Percentiles rank a stretch among this genome's conserved stretches.
Conservation (phyloP, 2,888 invertebrate genomes). For the Mythimna loreyi region DNA sequence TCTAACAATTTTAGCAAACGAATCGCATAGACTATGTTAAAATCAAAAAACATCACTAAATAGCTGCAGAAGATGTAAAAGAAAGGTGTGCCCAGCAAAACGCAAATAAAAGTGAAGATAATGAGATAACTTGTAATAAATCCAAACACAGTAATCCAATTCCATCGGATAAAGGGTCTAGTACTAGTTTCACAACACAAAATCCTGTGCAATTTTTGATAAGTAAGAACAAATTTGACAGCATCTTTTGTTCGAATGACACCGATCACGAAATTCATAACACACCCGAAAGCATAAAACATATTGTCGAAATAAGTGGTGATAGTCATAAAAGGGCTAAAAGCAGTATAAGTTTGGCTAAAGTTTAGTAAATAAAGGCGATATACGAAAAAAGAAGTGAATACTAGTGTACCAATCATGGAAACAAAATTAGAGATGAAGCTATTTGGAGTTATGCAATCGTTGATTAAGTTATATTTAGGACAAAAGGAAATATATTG, state of each 20-base stretch:
- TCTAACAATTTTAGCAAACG: conserved; percentile 19
- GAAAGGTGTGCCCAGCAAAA: background rate
- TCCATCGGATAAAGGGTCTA: background rate
- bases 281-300: conserved; percentile 5
- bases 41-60: conserved; percentile 18
- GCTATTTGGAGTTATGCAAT: conserved; percentile 46
- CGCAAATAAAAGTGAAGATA: background rate
- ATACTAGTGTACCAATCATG: background rate
- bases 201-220: conserved; percentile 33
- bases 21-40: conserved; percentile 25
- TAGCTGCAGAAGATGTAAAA: background rate
- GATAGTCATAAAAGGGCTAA: background rate
- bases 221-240: conserved; percentile 26
- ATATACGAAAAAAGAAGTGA: background rate
- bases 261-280: conserved; percentile 18
- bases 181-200: conserved; percentile 10
- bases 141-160: conserved; percentile 9
- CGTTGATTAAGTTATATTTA: conserved; percentile 49
- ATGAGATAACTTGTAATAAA: background rate
- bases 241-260: conserved; percentile 6
- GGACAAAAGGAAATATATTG: conserved; percentile 38
- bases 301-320: conserved; percentile 1
- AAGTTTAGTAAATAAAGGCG: background rate
- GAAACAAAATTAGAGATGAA: background rate
- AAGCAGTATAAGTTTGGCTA: too few relatives aligned